Base-by-base conservation (phyloP, 2,113 vertebrate species). In the Podiceps cristatus region DNA sequence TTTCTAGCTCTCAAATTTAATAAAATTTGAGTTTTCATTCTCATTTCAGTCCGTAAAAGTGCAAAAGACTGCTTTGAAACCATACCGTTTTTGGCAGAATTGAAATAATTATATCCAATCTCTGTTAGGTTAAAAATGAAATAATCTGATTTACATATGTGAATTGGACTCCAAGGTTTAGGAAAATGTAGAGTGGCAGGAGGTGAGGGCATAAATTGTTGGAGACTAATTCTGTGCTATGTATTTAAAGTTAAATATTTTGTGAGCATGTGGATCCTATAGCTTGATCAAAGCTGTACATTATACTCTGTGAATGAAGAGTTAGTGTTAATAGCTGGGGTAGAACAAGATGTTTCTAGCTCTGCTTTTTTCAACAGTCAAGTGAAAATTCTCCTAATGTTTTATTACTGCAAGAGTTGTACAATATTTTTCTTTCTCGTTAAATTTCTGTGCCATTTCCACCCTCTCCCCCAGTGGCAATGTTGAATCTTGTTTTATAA, bases 401-500 rank as follows among this genome's bases (percentile, higher is more conserved):
- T 97, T 97, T 97, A 96, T 89, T 94, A 91, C 68, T 31, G 90
- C 62, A 88, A 93, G 96, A 95, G 78, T 95, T 94, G 94, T 95
- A 88, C 40, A 58, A 81, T 97, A 89, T 96, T 97, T 97, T 97
- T 94, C 47, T 94, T 97, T 93, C 92, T 96, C 8, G 71, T 98
- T 98, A 97, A 96, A 97, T 98, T 98, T 97, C 96, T 94, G 90
- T 75, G 77, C 56, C 1, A 8, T 96, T 96, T 86, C 81, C 4
- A 0, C 93, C 76, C 83, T 96, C 78, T 95, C 56, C 59, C 78
- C 69, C 52, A 67, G 95, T 96, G 97, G 95, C 82, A 97, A 95
- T 95, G 95, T 97, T 98, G 97, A 98, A 97, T 98, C 96, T 97
- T 97, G 89, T 97, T 98, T 98, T 95, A 86, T 92, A 97, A 96